Base-by-base conservation (phyloP, 2,113 vertebrate genomes). In the Mystacornis crossleyi region DNA sequence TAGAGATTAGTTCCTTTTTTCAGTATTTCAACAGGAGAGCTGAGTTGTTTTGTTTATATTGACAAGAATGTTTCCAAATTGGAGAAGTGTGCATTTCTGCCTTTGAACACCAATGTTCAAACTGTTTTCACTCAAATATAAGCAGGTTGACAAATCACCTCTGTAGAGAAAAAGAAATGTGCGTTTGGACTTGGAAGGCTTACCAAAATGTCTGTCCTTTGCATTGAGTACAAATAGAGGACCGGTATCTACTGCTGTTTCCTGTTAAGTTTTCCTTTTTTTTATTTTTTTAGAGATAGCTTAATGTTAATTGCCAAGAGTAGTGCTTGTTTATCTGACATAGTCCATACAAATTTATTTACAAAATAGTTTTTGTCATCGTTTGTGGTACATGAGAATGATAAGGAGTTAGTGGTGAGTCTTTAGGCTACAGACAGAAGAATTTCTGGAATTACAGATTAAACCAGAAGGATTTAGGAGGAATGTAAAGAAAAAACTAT, bases 401-500 rank as follows among this genome's bases (percentile, higher is more conserved):
- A 84, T 40, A 95, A 83, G 26, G 28, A 18, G 67, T 89, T 86
- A 83, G 51, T 36, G 23, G 33, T 42, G 64, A 97, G 83, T 71
- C 83, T 88, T 82, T 18, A 71, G 81, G 81, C 66, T 78, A 71
- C n/a, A 79, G 51, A 48, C 50, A 60, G 42, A 87, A 87, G 54
- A 86, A 94, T 66, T 90, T 28, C 74, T 81, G 75, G 90, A 90
- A 88, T 93, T 80, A 84, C 1, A 38, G 75, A 90, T 84, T 87
- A 86, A 71, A 86, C 47, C 47, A 78, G 31, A 78, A 67, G 64
- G 53, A 78, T 89, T 93, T 92, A 64, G 60, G 18, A 88, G 78
- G 67, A 95, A 93, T 81, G 71, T 78, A n/a, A 95, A 86, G 75
- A 82, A 91, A 81, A 94, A 90, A 15, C 62, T 90, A 83, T 51